Base-by-base conservation (phyloP, 2,888 invertebrate genomes). In the Heteromurus nitidus region DNA sequence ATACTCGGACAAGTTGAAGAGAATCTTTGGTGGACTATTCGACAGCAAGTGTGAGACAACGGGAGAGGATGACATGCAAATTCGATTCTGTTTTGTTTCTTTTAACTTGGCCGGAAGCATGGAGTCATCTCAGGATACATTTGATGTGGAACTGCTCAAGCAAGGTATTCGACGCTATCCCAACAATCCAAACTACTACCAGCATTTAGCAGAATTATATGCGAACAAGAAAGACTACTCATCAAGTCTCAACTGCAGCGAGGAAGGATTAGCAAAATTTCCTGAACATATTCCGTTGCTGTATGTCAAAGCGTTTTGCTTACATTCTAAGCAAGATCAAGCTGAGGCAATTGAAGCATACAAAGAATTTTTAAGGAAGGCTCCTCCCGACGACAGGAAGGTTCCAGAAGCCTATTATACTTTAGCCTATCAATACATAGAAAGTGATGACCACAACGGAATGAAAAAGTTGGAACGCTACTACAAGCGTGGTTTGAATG, bases 111-210 rank as follows among this genome's bases (percentile, higher is more conserved):
- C 13, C 18, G 13, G 1, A 18, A 3, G 53, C n/a, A n/a, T 53
- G 36, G 36, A 7, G 3, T 18, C n/a, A n/a, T n/a, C n/a, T n/a
- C n/a, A n/a, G 3, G 20, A 53, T 53, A 55, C 22, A 5, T 16
- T 44, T 20, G 3, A 30, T 2, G 26, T 62, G 9, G 69, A 68
- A 26, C 18, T 76, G 18, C 20, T 77, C 1, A 65, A 68, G 13
- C 60, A 77, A 24, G 69, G 55, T 7, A 13, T 69, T 20, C 28
- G 55, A n/a, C 22, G 53, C 16, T 69, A 69, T 22, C 55, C 70
- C 5, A 28, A 72, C 7, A 31, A 72, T 36, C 36, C 36, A 5
- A 36, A 24, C 11, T 60, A 16, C 24, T 60, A 72, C 42, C 24
- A 28, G 13, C 3, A 11, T 1, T 18, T 72, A 1, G 22, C 67